These are phyloP conservation scores for Heliconius ismenius DNA, from an alignment of 2,888 invertebrate genomes.

Conservation along the genomic window DNA sequence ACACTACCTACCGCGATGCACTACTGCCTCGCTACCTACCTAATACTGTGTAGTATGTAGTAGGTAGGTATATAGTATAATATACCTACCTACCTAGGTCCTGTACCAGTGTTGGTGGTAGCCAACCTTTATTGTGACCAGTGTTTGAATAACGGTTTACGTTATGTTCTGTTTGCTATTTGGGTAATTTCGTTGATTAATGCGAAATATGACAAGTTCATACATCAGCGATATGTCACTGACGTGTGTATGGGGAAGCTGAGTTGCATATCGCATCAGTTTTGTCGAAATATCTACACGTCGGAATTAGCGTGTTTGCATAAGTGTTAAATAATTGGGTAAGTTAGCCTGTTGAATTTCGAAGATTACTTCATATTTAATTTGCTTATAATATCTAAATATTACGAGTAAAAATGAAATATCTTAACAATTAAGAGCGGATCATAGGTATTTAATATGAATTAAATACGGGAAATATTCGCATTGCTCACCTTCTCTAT, in stretches of 20 bases:
- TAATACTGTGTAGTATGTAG: too few species aligned
- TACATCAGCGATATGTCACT: conserved; percentile 26
- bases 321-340: conserved; percentile 18
- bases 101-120: background rate
- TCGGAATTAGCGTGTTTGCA: background rate
- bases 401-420: too few species aligned
- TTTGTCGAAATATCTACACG: background rate
- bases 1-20: conserved; percentile 36
- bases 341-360: conserved; percentile 8
- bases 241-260: background rate
- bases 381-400: too few species aligned
- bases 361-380: background rate
- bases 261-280: background rate
- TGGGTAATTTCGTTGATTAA: conserved; percentile 33
- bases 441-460: background rate
- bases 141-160: conserved; percentile 34
- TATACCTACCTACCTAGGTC: too few species aligned
- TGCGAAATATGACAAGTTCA: conserved; percentile 33
- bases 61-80: background rate
- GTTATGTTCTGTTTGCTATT: conserved; percentile 25
- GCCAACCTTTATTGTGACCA: conserved; percentile 34
- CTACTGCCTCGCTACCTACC: conserved; percentile 1
- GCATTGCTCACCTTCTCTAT: background rate
- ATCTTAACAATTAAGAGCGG: background rate
- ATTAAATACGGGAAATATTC: background rate